Conservation (phyloP, 2,888 invertebrate genomes). For the Chironomus riparius region DNA sequence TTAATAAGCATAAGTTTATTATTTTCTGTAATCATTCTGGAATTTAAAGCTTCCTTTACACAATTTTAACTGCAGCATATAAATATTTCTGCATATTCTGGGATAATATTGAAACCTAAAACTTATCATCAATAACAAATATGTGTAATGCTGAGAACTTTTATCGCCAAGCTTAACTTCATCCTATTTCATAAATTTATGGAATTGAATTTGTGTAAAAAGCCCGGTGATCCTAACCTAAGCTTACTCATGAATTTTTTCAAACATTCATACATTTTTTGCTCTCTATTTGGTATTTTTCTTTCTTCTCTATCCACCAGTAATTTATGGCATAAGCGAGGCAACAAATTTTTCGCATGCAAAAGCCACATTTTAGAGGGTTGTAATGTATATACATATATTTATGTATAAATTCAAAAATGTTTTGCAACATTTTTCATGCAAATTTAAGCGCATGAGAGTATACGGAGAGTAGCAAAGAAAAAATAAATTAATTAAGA, state of each 20-base stretch:
- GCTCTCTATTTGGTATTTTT: not conserved
- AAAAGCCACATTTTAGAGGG: slow-evolving; percentile 12
- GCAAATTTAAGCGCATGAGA: slow-evolving; percentile 1
- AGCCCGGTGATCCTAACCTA: slow-evolving; percentile 22
- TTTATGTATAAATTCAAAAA: slow-evolving; percentile 1
- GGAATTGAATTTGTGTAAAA: slow-evolving; percentile 14
- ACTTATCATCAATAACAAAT: not conserved
- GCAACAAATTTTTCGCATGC: slow-evolving; percentile 11
- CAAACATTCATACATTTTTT: not conserved
- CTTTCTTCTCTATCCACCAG: not conserved
- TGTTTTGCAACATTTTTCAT: slow-evolving; percentile 20
- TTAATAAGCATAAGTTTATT: no score
- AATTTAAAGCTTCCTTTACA: no score
- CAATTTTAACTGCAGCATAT: no score
- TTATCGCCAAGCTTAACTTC: not conserved
- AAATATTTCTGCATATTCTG: no score
- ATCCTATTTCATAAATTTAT: slow-evolving; percentile 18
- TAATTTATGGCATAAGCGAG: slow-evolving; percentile 16
- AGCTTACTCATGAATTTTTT: slow-evolving; percentile 19
- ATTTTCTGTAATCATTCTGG: no score
- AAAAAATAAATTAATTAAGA: slow-evolving; percentile 26
- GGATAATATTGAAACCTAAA: no score
- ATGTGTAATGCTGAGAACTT: not conserved
- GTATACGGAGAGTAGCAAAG: not conserved
- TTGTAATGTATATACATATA: not conserved